Base-by-base conservation (phyloP, 1,140 invertebrate genomes). In the Nasonia vitripennis region DNA sequence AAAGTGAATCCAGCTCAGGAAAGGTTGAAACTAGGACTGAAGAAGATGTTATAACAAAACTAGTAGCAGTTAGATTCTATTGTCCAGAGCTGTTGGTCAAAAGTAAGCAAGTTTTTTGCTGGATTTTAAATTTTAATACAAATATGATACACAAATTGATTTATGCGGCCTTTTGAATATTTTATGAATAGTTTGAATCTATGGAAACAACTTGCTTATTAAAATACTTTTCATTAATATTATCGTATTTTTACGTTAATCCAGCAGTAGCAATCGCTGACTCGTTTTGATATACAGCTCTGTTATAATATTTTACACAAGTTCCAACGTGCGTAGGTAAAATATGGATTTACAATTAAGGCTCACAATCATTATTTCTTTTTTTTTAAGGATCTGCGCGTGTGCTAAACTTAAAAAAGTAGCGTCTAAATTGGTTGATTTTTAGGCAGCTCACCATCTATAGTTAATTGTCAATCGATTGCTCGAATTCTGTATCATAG, bases 1-100 rank as follows among this genome's bases (percentile, higher is more conserved):
- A 96, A 96, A 95, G 95, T 97, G 78, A 97, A 96, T 92, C 96
- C 96, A 83, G 95, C 96, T 84, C 95, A 96, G 90, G 95, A 95
- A 92, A 95, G 95, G 91, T 94, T 95, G 87, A 94, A 93, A 90
- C 86, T 93, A 90, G 92, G 92, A 89, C 89, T 93, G 86, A 93
- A 93, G 89, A 93, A 93, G 90, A 89, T 93, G 87, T 91, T 92
- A 90, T 93, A 91, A 92, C 75, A 79, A 20, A 71, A 55, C 20
- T 77, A 83, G 51, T 37, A 75, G 20, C 12, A 48, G 9, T 75
- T 83, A 67, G n/a, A 55, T n/a, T 67, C 17, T 62, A 62, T 62
- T 62, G 70, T 27, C 9, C 27, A 71, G 70, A 34, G 70, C 70
- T 71, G 70, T 71, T 27, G 31, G 31, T 71, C 70, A 34, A 71